These are phyloP conservation scores for Oegoconia quadripuncta DNA, from an alignment of 2,888 invertebrate genomes.

Conservation along the genomic window DNA sequence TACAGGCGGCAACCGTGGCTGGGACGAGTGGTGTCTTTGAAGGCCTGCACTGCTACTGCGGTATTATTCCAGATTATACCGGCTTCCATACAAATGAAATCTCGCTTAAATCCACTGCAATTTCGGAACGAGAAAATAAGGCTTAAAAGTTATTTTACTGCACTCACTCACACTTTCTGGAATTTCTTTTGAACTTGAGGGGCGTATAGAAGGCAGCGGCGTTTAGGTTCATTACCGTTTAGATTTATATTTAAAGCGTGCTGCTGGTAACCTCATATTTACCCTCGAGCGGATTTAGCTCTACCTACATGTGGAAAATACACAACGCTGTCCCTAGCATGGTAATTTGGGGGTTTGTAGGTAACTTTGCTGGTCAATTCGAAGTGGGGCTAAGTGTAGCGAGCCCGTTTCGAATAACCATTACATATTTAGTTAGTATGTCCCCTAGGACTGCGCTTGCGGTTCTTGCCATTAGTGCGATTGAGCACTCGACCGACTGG, in stretches of 20 bases:
- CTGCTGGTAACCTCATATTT: neutral
- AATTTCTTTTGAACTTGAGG: slow-evolving; percentile 53
- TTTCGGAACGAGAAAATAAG: slow-evolving; percentile 75
- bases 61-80: slow-evolving; percentile 78
- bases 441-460: slow-evolving; percentile 64
- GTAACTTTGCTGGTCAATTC: slow-evolving; percentile 52
- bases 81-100: slow-evolving; percentile 77
- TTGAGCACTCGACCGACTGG: slow-evolving; percentile 54
- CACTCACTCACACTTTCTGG: slow-evolving; percentile 63
- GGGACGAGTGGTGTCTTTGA: slow-evolving; percentile 77
- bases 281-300: too few species aligned
- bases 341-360: slow-evolving; percentile 26
- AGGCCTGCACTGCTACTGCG: slow-evolving; percentile 68
- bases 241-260: slow-evolving; percentile 9
- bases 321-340: slow-evolving; percentile 10
- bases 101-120: slow-evolving; percentile 77
- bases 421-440: slow-evolving; percentile 70
- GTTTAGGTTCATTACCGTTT: slow-evolving; percentile 21
- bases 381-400: slow-evolving; percentile 50
- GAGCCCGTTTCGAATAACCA: slow-evolving; percentile 56
- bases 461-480: slow-evolving; percentile 72
- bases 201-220: slow-evolving; percentile 19
- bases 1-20: slow-evolving; percentile 69
- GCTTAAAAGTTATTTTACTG: slow-evolving; percentile 70
- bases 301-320: slow-evolving; percentile 6